Evolutionary conservation across 2,113 vertebrate genomes (phyloP).

Genomic region (Cyprinodon brontotheroides): DNA sequence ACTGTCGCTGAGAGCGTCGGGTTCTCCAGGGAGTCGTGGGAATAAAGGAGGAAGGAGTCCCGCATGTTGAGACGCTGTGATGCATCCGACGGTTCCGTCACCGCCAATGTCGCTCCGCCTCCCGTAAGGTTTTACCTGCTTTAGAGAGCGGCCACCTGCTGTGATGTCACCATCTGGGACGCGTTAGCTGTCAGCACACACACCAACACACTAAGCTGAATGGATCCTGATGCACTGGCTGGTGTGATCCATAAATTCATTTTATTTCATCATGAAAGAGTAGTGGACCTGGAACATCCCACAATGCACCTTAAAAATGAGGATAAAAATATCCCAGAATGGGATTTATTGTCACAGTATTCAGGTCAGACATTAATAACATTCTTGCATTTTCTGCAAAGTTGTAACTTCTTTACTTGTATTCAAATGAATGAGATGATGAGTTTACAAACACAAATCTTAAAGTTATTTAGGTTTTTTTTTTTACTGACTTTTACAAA

Average conservation of each 20-base stretch:
- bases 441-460: too few relatives aligned
- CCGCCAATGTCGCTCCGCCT: conserved; percentile 13
- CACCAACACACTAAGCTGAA: conserved; percentile 7
- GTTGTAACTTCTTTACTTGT: too few relatives aligned
- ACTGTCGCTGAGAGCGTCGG: not conserved
- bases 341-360: too few relatives aligned
- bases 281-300: too few relatives aligned
- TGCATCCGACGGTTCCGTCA: conserved; percentile 8
- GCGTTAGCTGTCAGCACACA: conserved; percentile 42
- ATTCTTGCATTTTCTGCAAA: too few relatives aligned
- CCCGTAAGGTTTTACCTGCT: conserved; percentile 61
- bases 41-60: not conserved
- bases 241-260: not conserved
- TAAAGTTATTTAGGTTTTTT: too few relatives aligned
- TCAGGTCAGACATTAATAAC: too few relatives aligned
- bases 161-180: conserved; percentile 76
- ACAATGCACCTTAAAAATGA: too few relatives aligned
- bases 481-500: too few relatives aligned
- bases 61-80: not conserved
- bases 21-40: not conserved
- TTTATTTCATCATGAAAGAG: too few relatives aligned
- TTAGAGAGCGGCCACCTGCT: conserved; percentile 74
- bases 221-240: conserved; percentile 5
- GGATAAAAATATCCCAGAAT: not conserved
- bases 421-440: too few relatives aligned